Conservation (phyloP, 2,113 vertebrate species). For the Gasterosteus aculeatus region DNA sequence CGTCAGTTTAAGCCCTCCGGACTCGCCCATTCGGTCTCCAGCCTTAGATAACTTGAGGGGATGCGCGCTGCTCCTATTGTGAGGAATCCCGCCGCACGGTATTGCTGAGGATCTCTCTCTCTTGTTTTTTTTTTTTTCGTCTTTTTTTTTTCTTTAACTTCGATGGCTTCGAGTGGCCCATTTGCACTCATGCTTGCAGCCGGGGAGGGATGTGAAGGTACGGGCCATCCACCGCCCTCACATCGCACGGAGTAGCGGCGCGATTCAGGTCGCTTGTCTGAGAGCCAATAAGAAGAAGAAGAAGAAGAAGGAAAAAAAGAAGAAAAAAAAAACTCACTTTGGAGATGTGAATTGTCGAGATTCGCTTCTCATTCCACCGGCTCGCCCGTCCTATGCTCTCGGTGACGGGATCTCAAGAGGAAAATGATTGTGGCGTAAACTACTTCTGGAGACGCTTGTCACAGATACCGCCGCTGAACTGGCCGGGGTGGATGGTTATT, state of each 20-base stretch:
- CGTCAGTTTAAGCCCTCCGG: slow-evolving; percentile 74
- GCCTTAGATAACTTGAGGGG: slow-evolving; percentile 69
- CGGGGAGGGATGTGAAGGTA: slow-evolving; percentile 73
- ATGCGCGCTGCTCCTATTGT: slow-evolving; percentile 52
- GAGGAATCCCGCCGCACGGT: slow-evolving; percentile 64
- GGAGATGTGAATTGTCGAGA: slow-evolving; percentile 72
- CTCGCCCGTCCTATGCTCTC: slow-evolving; percentile 76
- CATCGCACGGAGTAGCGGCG: slow-evolving; percentile 71
- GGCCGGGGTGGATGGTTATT: slow-evolving; percentile 78
- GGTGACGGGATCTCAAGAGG: slow-evolving; percentile 70
- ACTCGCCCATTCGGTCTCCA: slow-evolving; percentile 66
- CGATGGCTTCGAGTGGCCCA: slow-evolving; percentile 74
- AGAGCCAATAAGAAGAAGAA: slow-evolving; percentile 51
- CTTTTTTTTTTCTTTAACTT: slow-evolving; percentile 69
- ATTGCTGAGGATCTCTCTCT: slow-evolving; percentile 63
- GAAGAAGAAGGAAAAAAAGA: background rate
- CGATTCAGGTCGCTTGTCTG: slow-evolving; percentile 69
- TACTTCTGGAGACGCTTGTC: slow-evolving; percentile 74
- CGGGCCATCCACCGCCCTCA: slow-evolving; percentile 76
- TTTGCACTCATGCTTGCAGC: slow-evolving; percentile 74
- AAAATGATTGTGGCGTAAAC: slow-evolving; percentile 79
- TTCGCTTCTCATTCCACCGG: slow-evolving; percentile 51
- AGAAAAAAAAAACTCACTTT: slow-evolving; percentile 69
- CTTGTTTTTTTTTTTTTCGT: slow-evolving; percentile 19
- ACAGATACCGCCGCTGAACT: slow-evolving; percentile 71